These are phyloP conservation scores for Syndactyla subalaris DNA, from an alignment of 2,797 vertebrate genomes.

Conservation along the genomic window DNA sequence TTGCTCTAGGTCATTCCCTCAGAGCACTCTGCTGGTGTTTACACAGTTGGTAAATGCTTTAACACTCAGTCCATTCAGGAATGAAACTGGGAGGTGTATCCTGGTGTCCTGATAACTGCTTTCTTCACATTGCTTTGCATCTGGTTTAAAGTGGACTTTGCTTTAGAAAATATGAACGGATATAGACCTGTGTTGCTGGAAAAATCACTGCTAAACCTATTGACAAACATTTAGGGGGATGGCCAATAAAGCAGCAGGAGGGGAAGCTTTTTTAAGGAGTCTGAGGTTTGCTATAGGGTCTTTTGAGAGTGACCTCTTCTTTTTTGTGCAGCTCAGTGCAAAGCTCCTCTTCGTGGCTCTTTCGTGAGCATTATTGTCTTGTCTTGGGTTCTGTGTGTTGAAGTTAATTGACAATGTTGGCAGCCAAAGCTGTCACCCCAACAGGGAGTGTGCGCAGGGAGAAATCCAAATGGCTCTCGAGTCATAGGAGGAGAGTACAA, in stretches of 20 bases:
- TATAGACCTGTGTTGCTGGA: not conserved
- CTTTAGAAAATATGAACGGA: not conserved
- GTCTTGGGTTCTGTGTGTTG: not conserved
- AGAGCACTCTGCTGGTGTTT: not conserved
- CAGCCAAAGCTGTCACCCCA: not conserved
- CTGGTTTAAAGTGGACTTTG: not conserved
- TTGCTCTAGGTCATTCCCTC: not conserved
- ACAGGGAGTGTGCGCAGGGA: not conserved
- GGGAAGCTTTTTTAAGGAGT: not conserved
- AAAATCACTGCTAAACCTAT: not conserved
- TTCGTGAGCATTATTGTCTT: not conserved
- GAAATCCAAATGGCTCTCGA: not conserved
- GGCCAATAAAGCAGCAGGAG: not conserved
- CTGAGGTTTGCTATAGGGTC: not conserved
- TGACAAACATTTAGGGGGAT: not conserved
- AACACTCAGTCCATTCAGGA: not conserved
- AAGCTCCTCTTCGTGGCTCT: not conserved
- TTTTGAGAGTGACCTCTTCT: not conserved
- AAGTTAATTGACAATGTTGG: not conserved
- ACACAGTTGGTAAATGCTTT: not conserved
- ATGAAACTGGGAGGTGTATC: not conserved
- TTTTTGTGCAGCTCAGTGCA: not conserved
- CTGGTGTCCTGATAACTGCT: not conserved
- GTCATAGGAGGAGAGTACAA: not conserved
- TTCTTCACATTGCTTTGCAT: not conserved